Conservation (phyloP, 1,140 invertebrate genomes). For the Hormaphis cornu region DNA sequence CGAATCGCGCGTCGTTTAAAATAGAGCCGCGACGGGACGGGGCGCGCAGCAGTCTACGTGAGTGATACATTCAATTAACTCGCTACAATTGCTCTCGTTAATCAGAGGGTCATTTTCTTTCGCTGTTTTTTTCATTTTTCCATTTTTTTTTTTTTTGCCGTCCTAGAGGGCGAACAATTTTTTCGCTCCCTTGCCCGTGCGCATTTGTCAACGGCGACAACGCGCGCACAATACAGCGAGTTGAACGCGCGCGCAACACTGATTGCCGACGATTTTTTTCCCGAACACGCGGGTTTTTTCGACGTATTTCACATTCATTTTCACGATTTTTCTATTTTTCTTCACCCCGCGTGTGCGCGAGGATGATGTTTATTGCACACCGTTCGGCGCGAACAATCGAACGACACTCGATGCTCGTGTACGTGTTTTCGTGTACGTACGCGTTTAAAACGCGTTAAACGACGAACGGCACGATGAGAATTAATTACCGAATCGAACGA, state of each 20-base stretch:
- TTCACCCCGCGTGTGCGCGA: too few relatives aligned
- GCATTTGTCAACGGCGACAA: constrained; percentile 4
- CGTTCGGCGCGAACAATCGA: too few relatives aligned
- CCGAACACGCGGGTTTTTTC: background rate
- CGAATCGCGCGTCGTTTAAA: constrained; percentile 5
- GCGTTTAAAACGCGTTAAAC: too few relatives aligned
- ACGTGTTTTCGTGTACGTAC: too few relatives aligned
- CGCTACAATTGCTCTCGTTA: constrained; percentile 30
- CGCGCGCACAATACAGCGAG: constrained; percentile 6
- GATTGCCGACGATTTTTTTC: constrained; percentile 25
- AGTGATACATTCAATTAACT: constrained; percentile 32
- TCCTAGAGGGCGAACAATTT: background rate
- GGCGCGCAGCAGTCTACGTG: background rate
- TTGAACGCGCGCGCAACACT: background rate
- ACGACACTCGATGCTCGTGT: too few relatives aligned
- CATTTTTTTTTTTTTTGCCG: background rate
- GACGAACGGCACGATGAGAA: too few relatives aligned
- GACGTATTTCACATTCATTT: background rate
- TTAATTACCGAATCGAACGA: too few relatives aligned
- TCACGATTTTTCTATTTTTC: background rate
- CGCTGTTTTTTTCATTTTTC: background rate
- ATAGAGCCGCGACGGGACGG: background rate
- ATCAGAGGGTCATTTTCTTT: constrained; percentile 23
- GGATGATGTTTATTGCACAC: too few relatives aligned
- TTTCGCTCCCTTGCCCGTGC: background rate